Percentiles rank a stretch among this genome's conserved stretches.
phyloP scores from a whole-genome alignment of 2,888 invertebrate genomes.

The Euzetes globulus region DNA sequence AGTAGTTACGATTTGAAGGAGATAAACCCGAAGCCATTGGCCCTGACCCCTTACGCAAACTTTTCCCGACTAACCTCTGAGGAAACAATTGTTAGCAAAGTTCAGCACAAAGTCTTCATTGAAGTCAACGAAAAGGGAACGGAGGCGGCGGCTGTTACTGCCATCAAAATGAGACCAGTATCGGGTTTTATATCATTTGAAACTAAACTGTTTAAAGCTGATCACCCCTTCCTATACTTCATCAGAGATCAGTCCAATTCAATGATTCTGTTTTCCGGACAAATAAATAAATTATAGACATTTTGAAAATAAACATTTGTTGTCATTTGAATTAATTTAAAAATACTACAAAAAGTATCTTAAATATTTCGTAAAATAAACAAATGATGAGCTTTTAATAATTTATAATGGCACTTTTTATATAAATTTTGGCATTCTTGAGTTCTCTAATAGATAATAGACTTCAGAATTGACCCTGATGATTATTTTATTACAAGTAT shows the following conservation, averaged over 20 bases:
- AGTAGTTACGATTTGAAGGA: not conserved
- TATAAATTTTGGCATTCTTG: no score
- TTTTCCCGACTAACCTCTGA: not conserved
- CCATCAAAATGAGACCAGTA: not conserved
- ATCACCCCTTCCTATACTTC: not conserved
- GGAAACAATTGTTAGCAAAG: not conserved
- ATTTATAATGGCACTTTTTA: no score
- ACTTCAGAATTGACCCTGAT: no score
- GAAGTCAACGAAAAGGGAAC: not conserved
- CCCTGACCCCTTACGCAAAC: not conserved
- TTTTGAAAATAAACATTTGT: no score
- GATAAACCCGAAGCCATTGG: not conserved
- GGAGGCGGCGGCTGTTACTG: not conserved
- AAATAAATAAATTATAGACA: not conserved
- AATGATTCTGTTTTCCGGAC: slow-evolving; percentile 4
- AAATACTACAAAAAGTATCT: no score
- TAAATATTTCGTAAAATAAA: no score
- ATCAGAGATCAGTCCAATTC: not conserved
- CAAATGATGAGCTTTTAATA: no score
- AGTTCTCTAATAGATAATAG: no score
- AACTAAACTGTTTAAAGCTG: not conserved
- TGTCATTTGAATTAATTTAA: no score
- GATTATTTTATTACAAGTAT: no score
- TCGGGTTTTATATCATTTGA: not conserved
- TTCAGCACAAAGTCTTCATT: not conserved